These are phyloP conservation scores for Gryllus longicercus DNA, from an alignment of 2,888 invertebrate genomes.

Conservation along the genomic window DNA sequence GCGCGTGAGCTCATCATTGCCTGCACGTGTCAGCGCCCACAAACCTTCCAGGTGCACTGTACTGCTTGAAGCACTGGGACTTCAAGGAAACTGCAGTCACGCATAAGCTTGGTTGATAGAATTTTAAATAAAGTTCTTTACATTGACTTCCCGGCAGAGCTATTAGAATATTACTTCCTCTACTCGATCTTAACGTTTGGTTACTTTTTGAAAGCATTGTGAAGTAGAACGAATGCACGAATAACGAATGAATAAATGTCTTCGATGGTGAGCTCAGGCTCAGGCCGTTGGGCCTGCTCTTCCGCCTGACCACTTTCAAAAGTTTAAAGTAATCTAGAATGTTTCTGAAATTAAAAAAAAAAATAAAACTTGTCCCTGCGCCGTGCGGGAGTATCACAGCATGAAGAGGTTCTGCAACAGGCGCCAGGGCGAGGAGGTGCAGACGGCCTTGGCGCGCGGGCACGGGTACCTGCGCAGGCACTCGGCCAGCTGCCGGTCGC, in stretches of 20 bases:
- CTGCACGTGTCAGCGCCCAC: slow-evolving; percentile 3
- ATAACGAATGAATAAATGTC: no score
- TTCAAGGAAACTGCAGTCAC: slow-evolving; percentile 11
- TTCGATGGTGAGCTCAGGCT: no score
- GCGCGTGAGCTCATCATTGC: not conserved
- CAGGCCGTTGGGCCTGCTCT: no score
- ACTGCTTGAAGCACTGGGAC: not conserved
- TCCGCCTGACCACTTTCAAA: no score
- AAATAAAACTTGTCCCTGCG: no score
- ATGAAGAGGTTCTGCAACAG: slow-evolving; percentile 71
- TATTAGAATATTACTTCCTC: no score
- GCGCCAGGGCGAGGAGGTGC: slow-evolving; percentile 69
- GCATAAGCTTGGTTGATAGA: not conserved
- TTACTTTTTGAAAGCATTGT: no score
- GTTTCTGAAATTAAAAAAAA: no score
- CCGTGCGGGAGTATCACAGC: slow-evolving; percentile 40
- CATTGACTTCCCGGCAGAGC: not conserved
- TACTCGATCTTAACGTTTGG: no score
- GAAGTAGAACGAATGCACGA: no score
- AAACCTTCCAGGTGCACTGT: not conserved
- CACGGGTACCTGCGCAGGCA: slow-evolving; percentile 75
- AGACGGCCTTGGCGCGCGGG: slow-evolving; percentile 66
- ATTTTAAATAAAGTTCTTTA: not conserved
- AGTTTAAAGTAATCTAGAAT: no score
- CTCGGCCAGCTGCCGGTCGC: slow-evolving; percentile 73